Evolutionary conservation across 2,113 vertebrate species (phyloP).

Genomic region (Hassar affinis): DNA sequence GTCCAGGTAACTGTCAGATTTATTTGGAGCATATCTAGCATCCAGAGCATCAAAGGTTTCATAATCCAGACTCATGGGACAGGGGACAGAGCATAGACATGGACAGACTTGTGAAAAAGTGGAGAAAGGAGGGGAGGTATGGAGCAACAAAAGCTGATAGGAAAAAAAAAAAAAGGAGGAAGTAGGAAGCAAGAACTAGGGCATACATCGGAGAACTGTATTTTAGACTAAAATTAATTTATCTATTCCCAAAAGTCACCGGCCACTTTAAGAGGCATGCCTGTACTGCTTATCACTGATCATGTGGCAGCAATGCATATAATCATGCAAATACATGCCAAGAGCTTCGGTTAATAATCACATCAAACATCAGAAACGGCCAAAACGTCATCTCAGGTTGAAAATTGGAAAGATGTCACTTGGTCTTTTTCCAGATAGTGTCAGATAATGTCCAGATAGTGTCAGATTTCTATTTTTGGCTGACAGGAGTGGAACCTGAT

Average conservation of each 20-base stretch:
- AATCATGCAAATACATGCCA: not conserved
- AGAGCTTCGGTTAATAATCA: not conserved
- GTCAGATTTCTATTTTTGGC: not conserved
- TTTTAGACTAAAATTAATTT: not conserved
- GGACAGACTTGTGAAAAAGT: not conserved
- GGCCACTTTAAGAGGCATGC: not conserved
- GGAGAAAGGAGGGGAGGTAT: slow-evolving; percentile 11
- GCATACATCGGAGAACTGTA: not conserved
- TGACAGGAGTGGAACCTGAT: not conserved
- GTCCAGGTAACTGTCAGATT: slow-evolving; percentile 15
- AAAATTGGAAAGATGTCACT: not conserved
- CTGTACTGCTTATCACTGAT: not conserved
- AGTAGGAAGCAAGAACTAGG: slow-evolving; percentile 1
- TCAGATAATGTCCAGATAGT: not conserved
- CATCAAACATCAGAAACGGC: not conserved
- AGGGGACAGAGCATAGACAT: slow-evolving; percentile 21
- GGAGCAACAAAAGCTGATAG: slow-evolving; percentile 5
- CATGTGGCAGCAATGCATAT: not conserved
- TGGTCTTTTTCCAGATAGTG: not conserved
- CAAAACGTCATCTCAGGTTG: not conserved
- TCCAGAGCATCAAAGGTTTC: not conserved
- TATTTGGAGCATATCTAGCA: not conserved
- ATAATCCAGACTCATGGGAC: not conserved
- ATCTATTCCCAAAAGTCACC: not conserved
- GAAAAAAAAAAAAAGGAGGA: not conserved